A percentile compares a stretch with the other conserved stretches of the same genome.
Evolutionary conservation across 2,888 invertebrate species (phyloP).

Genomic region (Dyspetes luteomarginatus): DNA sequence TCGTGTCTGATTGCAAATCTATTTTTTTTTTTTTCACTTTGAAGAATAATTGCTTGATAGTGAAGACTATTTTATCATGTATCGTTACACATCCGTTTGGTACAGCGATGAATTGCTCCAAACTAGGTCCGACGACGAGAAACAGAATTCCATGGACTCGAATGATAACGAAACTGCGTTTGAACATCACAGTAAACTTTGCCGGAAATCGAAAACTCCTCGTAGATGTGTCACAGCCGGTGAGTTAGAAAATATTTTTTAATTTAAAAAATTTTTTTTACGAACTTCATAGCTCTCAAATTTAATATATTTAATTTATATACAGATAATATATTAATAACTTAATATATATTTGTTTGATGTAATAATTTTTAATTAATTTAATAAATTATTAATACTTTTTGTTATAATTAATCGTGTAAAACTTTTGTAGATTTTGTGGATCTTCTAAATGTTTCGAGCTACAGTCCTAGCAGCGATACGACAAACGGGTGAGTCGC

Average conservation of each 20-base stretch:
- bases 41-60: too few relatives aligned
- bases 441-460: conserved; percentile 56
- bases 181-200: conserved; percentile 9
- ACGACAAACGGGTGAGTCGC: conserved; percentile 56
- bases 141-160: conserved; percentile 39
- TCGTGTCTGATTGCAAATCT: too few relatives aligned
- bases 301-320: too few relatives aligned
- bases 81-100: conserved; percentile 72
- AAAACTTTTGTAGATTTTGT: conserved; percentile 50
- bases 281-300: too few relatives aligned
- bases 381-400: neutral
- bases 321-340: too few relatives aligned
- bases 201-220: conserved; percentile 36
- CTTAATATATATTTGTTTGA: too few relatives aligned
- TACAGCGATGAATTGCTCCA: conserved; percentile 67
- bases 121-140: conserved; percentile 64
- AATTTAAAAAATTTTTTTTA: too few relatives aligned
- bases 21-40: too few relatives aligned
- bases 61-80: too few relatives aligned
- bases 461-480: conserved; percentile 64
- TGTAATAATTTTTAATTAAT: neutral
- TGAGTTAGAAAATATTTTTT: conserved; percentile 24
- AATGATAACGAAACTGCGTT: conserved; percentile 39
- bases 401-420: conserved; percentile 2
- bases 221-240: conserved; percentile 51